Evolutionary conservation across 2,113 vertebrate genomes (phyloP), one percentile per base, ranked within the genome.

Genomic region (Ailuropoda melanoleuca): DNA sequence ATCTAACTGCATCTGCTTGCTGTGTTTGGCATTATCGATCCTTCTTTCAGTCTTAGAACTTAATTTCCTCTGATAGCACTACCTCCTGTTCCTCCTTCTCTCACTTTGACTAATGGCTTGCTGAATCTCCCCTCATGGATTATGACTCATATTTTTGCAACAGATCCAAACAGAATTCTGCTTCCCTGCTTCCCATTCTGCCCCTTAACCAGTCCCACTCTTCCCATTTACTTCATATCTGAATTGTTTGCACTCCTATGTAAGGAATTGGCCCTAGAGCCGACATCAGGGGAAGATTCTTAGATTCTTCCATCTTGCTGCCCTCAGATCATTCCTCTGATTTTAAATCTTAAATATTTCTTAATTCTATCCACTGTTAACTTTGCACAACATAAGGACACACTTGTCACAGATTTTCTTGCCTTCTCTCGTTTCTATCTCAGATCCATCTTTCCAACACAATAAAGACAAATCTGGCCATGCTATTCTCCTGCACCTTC

Each of bases 11-110:
- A 31, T 84, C 37, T 75, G 43, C 15, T 70, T 70, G 50, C 72
- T 92, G 43, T 34, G 50, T 43, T 70, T 93, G 92, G 24, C 50
- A n/a, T 86, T 68, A 93, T 37, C 0, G 58, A 94, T 86, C n/a
- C n/a, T 72, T 82, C 60, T 48, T 86, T 86, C 31, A 50, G 60
- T 92, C 86, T 46, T 93, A 92, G n/a, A 77, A 80, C 58, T 91
- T 94, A 53, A 66, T 91, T 90, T 95, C 78, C 90, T 96, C 66
- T 46, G 70, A 90, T 75, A 72, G 46, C 39, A 74, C 31, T 86
- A 34, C 68, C 50, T 94, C 29, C 46, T 92, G 9, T 68, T 82
- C 75, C 70, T 95, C 17, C 24, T 39, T 92, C 55, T 80, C 7
- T 18, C 8, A 10, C 56, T 92, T 88, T 88, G 88, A 72, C 93